Conservation (phyloP, 2,797 vertebrate genomes). For the Protosalanx chinensis region DNA sequence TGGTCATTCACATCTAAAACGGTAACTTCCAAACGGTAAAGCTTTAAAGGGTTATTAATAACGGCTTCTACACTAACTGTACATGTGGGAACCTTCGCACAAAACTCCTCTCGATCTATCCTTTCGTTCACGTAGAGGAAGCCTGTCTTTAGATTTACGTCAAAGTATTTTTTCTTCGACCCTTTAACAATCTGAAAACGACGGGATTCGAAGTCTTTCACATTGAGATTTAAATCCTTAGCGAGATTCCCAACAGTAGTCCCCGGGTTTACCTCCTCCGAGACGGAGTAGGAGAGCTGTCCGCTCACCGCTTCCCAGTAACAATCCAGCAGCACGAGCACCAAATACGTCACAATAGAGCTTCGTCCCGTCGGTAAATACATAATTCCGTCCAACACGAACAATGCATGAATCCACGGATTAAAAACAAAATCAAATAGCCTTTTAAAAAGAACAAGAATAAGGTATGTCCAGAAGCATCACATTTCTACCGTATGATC, state of each 20-base stretch:
- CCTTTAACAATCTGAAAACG: slow-evolving; percentile 55
- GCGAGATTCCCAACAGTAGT: slow-evolving; percentile 68
- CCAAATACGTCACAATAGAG: slow-evolving; percentile 17
- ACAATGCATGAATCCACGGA: neutral
- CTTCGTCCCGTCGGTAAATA: neutral
- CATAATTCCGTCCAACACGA: slow-evolving; percentile 25
- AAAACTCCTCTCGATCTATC: slow-evolving; percentile 61
- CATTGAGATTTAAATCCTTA: slow-evolving; percentile 68
- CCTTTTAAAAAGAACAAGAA: neutral
- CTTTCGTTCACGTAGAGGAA: slow-evolving; percentile 46
- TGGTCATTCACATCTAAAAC: slow-evolving; percentile 56
- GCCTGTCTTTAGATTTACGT: slow-evolving; percentile 57
- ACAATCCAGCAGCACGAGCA: slow-evolving; percentile 32
- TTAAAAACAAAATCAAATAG: neutral
- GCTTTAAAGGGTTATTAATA: slow-evolving; percentile 44
- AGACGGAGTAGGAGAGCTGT: slow-evolving; percentile 61
- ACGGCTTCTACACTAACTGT: slow-evolving; percentile 50
- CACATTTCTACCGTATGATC: neutral
- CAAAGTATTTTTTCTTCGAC: slow-evolving; percentile 55
- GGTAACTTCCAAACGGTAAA: slow-evolving; percentile 49
- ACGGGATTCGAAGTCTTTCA: slow-evolving; percentile 49
- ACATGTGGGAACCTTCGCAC: slow-evolving; percentile 28
- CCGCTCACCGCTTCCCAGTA: slow-evolving; percentile 13
- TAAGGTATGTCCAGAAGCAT: neutral
- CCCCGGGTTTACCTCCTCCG: slow-evolving; percentile 67